Evolutionary conservation across 2,888 invertebrate genomes (phyloP).

Genomic region (Temnothorax ravouxi): DNA sequence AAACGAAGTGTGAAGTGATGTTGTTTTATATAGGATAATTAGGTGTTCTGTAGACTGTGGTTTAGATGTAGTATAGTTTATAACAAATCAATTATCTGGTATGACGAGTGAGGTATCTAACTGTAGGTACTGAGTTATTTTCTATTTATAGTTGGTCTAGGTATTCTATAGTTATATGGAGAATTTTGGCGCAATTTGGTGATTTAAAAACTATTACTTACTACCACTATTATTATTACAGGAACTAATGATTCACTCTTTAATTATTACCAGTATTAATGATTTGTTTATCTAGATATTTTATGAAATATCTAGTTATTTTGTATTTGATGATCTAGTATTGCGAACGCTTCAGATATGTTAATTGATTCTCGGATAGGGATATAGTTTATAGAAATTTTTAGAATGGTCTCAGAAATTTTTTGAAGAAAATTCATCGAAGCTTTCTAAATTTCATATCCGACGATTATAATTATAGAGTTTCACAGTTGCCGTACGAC

Average conservation of each 20-base stretch:
- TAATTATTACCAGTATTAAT: conserved; percentile 13
- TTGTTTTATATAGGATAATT: conserved; percentile 57
- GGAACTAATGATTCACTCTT: conserved; percentile 5
- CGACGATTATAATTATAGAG: not conserved
- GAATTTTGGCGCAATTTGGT: conserved; percentile 57
- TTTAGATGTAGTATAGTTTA: conserved; percentile 49
- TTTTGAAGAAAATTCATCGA: not conserved
- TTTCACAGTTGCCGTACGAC: not conserved
- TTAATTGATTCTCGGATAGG: conserved; percentile 42
- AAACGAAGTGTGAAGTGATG: conserved; percentile 52
- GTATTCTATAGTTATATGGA: conserved; percentile 33
- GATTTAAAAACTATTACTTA: conserved; percentile 16
- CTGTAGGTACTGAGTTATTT: conserved; percentile 41
- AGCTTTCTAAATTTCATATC: not conserved
- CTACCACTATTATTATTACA: conserved; percentile 28
- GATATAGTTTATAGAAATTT: not conserved
- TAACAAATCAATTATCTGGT: conserved; percentile 42
- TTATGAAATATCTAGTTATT: conserved; percentile 46
- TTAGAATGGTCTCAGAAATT: not conserved
- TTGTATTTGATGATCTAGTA: not conserved
- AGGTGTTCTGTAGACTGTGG: conserved; percentile 57
- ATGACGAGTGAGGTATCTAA: conserved; percentile 34
- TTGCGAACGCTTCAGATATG: conserved; percentile 6
- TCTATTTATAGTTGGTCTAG: conserved; percentile 50
- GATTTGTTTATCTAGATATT: conserved; percentile 33